phyloP scores from a whole-genome alignment of 2,888 invertebrate species.

The Diogma glabrata region DNA sequence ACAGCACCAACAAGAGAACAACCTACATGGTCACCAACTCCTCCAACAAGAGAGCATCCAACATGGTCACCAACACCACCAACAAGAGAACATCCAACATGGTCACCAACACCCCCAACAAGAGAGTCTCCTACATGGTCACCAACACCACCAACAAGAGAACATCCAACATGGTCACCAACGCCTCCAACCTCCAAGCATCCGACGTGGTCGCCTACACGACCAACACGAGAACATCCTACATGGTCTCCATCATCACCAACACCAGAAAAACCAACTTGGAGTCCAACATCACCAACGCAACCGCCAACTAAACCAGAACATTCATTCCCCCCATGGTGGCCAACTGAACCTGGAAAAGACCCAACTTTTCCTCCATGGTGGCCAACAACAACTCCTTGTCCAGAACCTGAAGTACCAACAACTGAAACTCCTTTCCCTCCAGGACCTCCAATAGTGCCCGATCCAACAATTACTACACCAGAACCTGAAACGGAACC shows the following conservation, averaged over 20 bases:
- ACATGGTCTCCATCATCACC: conserved; percentile 18
- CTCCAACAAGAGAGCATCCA: background rate
- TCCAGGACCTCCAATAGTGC: background rate
- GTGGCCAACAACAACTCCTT: conserved; percentile 1
- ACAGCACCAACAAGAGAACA: conserved; percentile 18
- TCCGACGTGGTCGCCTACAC: conserved; percentile 13
- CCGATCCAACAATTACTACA: background rate
- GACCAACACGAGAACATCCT: background rate
- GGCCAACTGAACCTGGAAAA: background rate
- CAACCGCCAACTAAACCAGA: background rate
- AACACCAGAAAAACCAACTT: conserved; percentile 6
- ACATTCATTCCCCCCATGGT: background rate
- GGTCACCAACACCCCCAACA: conserved; percentile 10
- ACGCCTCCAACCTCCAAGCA: conserved; percentile 16
- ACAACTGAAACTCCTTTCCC: conserved; percentile 12
- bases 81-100: conserved; percentile 6
- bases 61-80: conserved; percentile 12
- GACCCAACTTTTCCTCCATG: background rate
- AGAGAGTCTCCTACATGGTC: background rate
- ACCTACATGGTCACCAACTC: conserved; percentile 10
- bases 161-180: background rate
- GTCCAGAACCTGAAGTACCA: background rate
- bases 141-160: background rate
- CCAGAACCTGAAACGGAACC: conserved; percentile 1
- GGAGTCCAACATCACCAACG: background rate